Evolutionary conservation across 2,113 vertebrate species (phyloP).

Genomic region (Phodopus roborovskii): DNA sequence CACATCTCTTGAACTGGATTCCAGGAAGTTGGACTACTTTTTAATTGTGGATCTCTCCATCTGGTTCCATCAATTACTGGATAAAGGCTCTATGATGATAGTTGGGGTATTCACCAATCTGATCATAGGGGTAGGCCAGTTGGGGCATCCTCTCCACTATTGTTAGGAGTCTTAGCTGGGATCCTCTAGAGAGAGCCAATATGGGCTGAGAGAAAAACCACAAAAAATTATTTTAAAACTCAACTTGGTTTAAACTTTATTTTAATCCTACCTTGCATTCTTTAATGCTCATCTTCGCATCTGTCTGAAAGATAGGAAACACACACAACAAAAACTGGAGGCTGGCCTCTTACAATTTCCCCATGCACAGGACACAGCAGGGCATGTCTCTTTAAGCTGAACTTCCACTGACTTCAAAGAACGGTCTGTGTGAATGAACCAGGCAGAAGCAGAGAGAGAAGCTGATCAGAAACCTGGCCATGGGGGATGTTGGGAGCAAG

Average conservation of each 20-base stretch:
- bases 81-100: no score
- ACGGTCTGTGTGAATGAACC: background rate
- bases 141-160: no score
- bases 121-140: no score
- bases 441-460: background rate
- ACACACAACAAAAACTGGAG: background rate
- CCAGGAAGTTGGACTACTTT: no score
- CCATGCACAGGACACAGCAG: background rate
- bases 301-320: background rate
- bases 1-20: no score
- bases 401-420: constrained; percentile 42
- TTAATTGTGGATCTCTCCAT: no score
- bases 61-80: no score
- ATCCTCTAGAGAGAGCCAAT: no score
- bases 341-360: background rate
- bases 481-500: background rate
- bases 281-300: background rate
- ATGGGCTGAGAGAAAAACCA: no score
- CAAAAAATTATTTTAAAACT: background rate
- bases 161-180: no score
- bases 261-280: background rate
- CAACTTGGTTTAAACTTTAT: background rate
- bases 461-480: background rate
- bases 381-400: background rate
- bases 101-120: no score